These are phyloP conservation scores for Lacerta viridis DNA, from an alignment of 2,797 vertebrate genomes.

Conservation along the genomic window DNA sequence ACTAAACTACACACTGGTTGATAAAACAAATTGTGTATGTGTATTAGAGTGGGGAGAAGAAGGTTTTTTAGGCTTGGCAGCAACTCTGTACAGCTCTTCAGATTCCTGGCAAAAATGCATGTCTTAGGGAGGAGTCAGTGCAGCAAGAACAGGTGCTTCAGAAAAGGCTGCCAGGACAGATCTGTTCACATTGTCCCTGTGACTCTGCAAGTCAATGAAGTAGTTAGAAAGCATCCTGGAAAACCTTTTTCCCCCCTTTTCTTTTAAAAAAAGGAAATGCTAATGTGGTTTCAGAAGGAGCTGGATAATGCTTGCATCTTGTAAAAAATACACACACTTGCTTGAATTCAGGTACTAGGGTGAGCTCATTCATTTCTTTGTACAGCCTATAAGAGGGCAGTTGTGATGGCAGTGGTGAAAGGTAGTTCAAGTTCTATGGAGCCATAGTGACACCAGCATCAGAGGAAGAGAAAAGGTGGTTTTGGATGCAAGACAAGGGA, in stretches of 20 bases:
- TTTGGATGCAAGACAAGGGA: neutral
- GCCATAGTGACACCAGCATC: too few species aligned
- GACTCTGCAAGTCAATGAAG: constrained; percentile 63
- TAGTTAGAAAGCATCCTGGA: constrained; percentile 68
- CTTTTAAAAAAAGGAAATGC: neutral
- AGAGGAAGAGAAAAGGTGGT: neutral
- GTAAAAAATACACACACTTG: neutral
- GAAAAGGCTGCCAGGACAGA: constrained; percentile 54
- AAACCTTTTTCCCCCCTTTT: constrained; percentile 46
- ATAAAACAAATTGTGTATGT: constrained; percentile 75
- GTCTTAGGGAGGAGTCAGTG: constrained; percentile 66
- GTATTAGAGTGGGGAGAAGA: constrained; percentile 62
- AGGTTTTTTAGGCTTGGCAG: constrained; percentile 64
- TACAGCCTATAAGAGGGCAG: neutral
- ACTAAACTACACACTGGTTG: constrained; percentile 79
- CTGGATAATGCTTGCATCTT: constrained; percentile 3
- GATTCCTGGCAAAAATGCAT: constrained; percentile 73
- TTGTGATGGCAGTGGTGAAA: neutral
- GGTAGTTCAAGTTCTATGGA: neutral
- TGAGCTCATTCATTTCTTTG: constrained; percentile 34
- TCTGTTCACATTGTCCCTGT: constrained; percentile 59
- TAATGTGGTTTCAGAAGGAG: constrained; percentile 11
- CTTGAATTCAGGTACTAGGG: constrained; percentile 19
- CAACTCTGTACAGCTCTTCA: constrained; percentile 69
- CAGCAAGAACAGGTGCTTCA: constrained; percentile 40